Base-by-base conservation (phyloP, 2,797 vertebrate species). In the Rhadinocentrus ornatus region DNA sequence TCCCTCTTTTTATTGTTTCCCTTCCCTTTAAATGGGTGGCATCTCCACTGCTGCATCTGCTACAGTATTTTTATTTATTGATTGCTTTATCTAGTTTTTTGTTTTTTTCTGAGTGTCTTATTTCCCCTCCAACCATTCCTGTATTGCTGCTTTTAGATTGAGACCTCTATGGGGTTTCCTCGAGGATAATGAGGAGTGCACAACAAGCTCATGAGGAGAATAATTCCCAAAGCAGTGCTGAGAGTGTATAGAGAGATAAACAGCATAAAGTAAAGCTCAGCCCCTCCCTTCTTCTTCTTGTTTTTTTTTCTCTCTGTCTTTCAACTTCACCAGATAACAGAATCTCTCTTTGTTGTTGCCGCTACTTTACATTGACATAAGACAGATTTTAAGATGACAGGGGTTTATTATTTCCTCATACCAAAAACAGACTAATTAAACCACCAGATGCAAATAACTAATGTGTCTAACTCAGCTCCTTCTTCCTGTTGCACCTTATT, bases 131-230 rank as follows among this genome's bases (percentile, higher is more conserved):
- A 41, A 48, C 61, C 15, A 3, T 50, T 71, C 66, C n/a, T 39
- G 20, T 39, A 63, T 54, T 54, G 18, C 20, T 24, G 41, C 68
- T 64, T 48, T 77, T 67, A 0, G 27, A 62, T 71, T 72, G 53
- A 26, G 48, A 71, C 46, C 72, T 77, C 74, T 20, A 20, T 71
- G 64, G 77, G 77, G 75, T 71, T n/a, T 80, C 62, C 64, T 80
- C 54, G 62, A 54, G 67, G 65, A 81, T 90, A 89, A 88, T 83
- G 79, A 89, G 73, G 50, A 77, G 67, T n/a, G 60, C 72, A 73
- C 78, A 81, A 75, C 62, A 72, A 66, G 67, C 81, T 81, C 64
- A 70, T 76, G 75, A 62, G 58, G 66, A 46, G 66, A 83, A 34
- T 57, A 54, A 81, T 80, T 78, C 82, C 59, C 57, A 15, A 46